Percentiles rank a stretch among this genome's conserved stretches.
Conservation (phyloP, 2,888 invertebrate genomes). For the Dryocosmus kuriphilus region DNA sequence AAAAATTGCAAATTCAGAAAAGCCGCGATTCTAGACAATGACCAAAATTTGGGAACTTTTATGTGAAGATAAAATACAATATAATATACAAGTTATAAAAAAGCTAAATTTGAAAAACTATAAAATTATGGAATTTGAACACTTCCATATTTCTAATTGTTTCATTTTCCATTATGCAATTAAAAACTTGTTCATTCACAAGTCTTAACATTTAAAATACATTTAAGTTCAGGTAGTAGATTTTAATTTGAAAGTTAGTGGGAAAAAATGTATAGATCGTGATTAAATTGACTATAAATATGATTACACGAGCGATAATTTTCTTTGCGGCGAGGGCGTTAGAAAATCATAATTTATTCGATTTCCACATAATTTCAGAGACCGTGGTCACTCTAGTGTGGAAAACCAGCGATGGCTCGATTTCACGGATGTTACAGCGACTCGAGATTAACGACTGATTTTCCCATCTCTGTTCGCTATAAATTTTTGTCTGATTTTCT, state of each 20-base stretch:
- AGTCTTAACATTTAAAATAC: no score
- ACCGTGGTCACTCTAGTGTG: conserved; percentile 48
- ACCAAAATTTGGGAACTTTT: no score
- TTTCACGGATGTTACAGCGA: conserved; percentile 52
- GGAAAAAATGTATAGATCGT: not conserved
- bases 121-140: no score
- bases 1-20: no score
- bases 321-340: conserved; percentile 45
- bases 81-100: no score
- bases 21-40: no score
- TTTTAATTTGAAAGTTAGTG: not conserved
- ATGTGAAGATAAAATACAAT: no score
- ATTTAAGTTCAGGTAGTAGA: no score
- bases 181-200: no score
- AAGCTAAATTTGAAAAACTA: no score
- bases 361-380: conserved; percentile 29
- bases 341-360: conserved; percentile 37
- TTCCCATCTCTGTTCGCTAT: conserved; percentile 54
- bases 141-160: no score
- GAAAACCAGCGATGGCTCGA: conserved; percentile 52
- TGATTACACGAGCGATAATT: conserved; percentile 52
- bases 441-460: conserved; percentile 63
- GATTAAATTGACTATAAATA: conserved; percentile 35
- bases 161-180: no score
- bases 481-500: conserved; percentile 54